Percentiles rank a stretch among this genome's conserved stretches.
phyloP scores from a whole-genome alignment of 2,797 vertebrate species.

The Australoheros facetus region DNA sequence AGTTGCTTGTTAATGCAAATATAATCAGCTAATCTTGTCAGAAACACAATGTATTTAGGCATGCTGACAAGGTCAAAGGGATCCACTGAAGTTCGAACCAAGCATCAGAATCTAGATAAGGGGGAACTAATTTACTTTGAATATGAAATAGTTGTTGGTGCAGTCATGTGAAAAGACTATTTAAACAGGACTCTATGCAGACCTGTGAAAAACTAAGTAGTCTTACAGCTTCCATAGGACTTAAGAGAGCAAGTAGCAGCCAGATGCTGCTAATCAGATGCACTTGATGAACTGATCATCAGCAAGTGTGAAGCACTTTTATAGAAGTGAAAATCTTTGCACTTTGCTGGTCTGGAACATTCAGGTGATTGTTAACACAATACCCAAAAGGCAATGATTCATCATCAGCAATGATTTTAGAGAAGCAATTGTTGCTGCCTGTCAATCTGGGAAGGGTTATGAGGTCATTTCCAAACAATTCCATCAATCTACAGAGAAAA shows the following conservation, averaged over 20 bases:
- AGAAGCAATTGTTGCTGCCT: neutral
- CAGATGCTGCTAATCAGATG: neutral
- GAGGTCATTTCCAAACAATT: neutral
- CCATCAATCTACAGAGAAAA: neutral
- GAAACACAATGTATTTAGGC: neutral
- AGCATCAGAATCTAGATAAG: neutral
- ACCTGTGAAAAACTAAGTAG: no score
- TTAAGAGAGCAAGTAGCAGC: neutral
- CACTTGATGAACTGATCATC: neutral
- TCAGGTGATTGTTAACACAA: neutral
- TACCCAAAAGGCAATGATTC: neutral
- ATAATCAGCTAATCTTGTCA: neutral
- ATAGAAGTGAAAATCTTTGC: neutral
- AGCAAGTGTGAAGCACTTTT: neutral
- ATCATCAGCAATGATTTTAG: neutral
- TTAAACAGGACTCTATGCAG: no score
- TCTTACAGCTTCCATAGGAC: neutral
- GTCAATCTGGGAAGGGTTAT: neutral
- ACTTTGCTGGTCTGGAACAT: neutral
- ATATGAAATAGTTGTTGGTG: no score
- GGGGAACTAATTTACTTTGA: neutral
- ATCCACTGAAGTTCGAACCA: neutral
- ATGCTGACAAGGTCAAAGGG: neutral
- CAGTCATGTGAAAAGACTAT: no score
- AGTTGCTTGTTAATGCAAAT: neutral